Conservation (phyloP, 2,888 invertebrate species). For the Thumatha senex region DNA sequence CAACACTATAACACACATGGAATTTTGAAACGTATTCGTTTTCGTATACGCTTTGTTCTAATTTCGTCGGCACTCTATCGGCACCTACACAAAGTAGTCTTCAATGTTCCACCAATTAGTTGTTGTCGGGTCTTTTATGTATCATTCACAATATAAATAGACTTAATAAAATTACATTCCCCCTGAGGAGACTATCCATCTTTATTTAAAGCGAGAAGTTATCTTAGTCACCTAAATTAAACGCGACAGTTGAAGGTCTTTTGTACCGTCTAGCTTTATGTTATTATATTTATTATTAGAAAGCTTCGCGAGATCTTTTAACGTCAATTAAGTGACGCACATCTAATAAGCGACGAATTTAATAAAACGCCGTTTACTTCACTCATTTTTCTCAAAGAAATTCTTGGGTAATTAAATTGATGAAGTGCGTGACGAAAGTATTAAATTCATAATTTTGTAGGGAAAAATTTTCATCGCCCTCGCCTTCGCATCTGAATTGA, state of each 20-base stretch:
- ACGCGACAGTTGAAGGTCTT: constrained; percentile 4
- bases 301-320: constrained; percentile 14
- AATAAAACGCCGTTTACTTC: constrained; percentile 34
- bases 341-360: constrained; percentile 34
- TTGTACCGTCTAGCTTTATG: constrained; percentile 3
- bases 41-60: constrained; percentile 30
- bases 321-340: background rate
- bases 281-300: background rate
- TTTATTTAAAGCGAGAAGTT: constrained; percentile 18
- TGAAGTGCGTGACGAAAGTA: constrained; percentile 68
- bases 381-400: constrained; percentile 40
- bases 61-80: constrained; percentile 44
- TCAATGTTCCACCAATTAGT: constrained; percentile 54
- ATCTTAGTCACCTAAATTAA: constrained; percentile 6
- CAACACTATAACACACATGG: background rate
- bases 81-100: constrained; percentile 39
- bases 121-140: constrained; percentile 41
- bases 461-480: constrained; percentile 73
- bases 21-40: constrained; percentile 7
- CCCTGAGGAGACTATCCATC: constrained; percentile 22
- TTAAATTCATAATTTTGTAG: constrained; percentile 72
- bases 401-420: constrained; percentile 68
- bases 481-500: constrained; percentile 74
- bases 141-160: constrained; percentile 28
- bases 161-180: constrained; percentile 2